Evolutionary conservation across 2,797 vertebrate genomes (phyloP).

Genomic region (Hapalemur alaotrensis): DNA sequence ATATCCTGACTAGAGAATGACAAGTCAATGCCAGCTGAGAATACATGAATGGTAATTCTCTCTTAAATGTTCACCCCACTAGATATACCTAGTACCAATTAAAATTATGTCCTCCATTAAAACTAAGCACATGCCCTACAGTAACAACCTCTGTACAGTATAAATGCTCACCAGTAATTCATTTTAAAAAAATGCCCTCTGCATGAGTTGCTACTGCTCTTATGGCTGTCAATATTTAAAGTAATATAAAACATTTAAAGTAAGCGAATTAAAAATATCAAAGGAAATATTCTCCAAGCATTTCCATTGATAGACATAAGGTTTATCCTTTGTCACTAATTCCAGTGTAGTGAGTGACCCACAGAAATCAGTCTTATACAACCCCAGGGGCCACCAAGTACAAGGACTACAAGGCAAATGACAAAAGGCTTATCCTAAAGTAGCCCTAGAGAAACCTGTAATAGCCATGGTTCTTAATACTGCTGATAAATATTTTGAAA

Average conservation of each 20-base stretch:
- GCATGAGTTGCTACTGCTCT: background rate
- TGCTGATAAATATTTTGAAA: background rate
- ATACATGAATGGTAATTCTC: background rate
- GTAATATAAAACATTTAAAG: conserved; percentile 9
- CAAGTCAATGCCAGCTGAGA: background rate
- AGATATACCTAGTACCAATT: conserved; percentile 31
- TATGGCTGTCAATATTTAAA: background rate
- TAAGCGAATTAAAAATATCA: conserved; percentile 4
- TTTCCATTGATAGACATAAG: background rate
- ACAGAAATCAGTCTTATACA: background rate
- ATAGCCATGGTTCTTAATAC: background rate
- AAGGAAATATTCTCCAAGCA: conserved; percentile 8
- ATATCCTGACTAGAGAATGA: background rate
- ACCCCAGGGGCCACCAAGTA: background rate
- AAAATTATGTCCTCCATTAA: conserved; percentile 35
- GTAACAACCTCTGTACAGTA: background rate
- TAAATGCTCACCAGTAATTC: background rate
- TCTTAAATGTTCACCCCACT: background rate
- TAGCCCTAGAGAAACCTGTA: background rate
- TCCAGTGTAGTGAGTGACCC: background rate
- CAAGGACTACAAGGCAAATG: background rate
- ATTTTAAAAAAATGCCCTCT: background rate
- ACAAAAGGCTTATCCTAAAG: background rate
- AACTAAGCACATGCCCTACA: background rate
- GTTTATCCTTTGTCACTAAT: background rate